Conservation (phyloP, 2,113 vertebrate species). For the Mesocricetus auratus region DNA sequence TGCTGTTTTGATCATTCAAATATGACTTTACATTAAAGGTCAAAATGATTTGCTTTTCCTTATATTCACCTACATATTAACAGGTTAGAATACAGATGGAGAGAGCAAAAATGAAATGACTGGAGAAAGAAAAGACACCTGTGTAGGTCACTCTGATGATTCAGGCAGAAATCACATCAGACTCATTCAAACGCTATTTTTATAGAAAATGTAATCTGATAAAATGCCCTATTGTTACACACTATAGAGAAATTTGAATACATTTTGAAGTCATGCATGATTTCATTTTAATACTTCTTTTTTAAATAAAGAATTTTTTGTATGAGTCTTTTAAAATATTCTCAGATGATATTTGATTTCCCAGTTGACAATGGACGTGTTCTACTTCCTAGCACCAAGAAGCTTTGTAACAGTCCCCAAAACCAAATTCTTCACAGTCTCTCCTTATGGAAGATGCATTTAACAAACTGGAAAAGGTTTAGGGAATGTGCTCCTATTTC, state of each 20-base stretch:
- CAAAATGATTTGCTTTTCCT: conserved; percentile 68
- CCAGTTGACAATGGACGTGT: conserved; percentile 61
- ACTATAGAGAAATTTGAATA: conserved; percentile 74
- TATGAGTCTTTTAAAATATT: conserved; percentile 56
- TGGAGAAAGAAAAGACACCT: conserved; percentile 34
- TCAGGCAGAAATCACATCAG: conserved; percentile 79
- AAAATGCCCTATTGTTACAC: conserved; percentile 77
- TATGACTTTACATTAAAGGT: conserved; percentile 78
- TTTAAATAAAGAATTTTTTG: conserved; percentile 73
- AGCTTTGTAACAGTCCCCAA: conserved; percentile 59
- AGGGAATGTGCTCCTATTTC: background rate
- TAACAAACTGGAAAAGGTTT: conserved; percentile 71
- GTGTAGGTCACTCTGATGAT: conserved; percentile 70
- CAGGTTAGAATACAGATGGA: conserved; percentile 69
- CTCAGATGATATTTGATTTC: conserved; percentile 66
- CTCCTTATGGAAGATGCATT: conserved; percentile 56
- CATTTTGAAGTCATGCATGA: conserved; percentile 74
- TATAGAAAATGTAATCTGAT: conserved; percentile 80
- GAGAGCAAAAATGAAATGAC: conserved; percentile 63
- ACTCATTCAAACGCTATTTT: conserved; percentile 70
- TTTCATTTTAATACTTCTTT: conserved; percentile 69
- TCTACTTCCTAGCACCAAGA: conserved; percentile 46
- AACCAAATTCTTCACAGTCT: conserved; percentile 50
- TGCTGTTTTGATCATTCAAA: conserved; percentile 68
- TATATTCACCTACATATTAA: conserved; percentile 63